Base-by-base conservation (phyloP, 2,113 vertebrate genomes). In the Tachysurus vachellii region DNA sequence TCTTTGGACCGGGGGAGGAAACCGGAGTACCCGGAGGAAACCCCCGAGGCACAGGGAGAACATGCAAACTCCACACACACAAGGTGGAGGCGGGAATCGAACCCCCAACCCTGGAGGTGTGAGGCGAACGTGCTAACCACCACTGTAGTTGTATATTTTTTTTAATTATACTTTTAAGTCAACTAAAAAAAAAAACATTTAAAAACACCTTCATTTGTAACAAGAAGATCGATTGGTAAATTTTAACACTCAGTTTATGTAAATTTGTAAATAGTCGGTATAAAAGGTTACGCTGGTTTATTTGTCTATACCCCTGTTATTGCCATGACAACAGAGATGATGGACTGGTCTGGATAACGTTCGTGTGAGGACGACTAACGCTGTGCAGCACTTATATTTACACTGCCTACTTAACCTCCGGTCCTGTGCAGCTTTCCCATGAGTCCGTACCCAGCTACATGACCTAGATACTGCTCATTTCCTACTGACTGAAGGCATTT, bases 401-500 rank as follows among this genome's bases (percentile, higher is more conserved):
- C 31, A 6, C 56, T 26, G 56, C 79, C 13, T 81, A 7, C 57
- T 26, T 44, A 28, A 42, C 56, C 31, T 81, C 31, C 31, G 61
- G 4, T 54, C 28, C 31, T 31, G 79, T 11, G 23, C 79, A 61
- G 19, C 31, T 61, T 26, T 80, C 44, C 56, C 56, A 31, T 23
- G 79, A 61, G 19, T 44, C 56, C 56, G 26, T 81, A 31, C 19
- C 3, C 31, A 61, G 17, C 16, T 44, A 6, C 56, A 42, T 85
- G 83, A 47, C 83, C 56, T n/a, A 68, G 23, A 79, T 80, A 42
- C 77, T 7, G 12, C 36, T 26, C 76, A 47, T 71, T 68, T 87
- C 86, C 86, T 83, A 64, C 5, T 83, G 86, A 87, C 80, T 36
- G 10, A 85, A 42, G 7, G 31, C 47, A 28, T 82, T 64, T 76